phyloP scores from a whole-genome alignment of 2,888 invertebrate species.

The Cerastoderma edule region DNA sequence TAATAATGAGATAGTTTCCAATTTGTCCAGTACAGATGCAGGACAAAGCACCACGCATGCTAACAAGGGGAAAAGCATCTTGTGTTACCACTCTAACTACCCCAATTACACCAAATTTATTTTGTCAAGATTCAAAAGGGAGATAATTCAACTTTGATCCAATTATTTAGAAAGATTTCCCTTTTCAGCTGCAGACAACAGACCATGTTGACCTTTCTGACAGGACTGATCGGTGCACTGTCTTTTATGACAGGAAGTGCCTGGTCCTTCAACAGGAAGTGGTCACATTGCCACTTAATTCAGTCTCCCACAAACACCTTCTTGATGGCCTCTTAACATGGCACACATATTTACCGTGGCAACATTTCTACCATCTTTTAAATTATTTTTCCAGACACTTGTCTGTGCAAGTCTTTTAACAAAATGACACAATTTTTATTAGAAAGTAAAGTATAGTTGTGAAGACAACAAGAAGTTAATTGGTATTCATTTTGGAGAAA shows the following conservation, averaged over 20 bases:
- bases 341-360: background rate
- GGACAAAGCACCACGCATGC: background rate
- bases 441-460: no score
- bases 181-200: background rate
- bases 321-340: slow-evolving; percentile 4
- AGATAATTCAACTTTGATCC: slow-evolving; percentile 23
- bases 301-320: background rate
- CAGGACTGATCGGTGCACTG: background rate
- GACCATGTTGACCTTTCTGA: slow-evolving; percentile 10
- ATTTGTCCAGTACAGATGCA: no score
- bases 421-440: no score
- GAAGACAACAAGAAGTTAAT: no score
- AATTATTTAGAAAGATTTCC: slow-evolving; percentile 14
- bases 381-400: no score
- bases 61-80: background rate
- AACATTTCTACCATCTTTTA: background rate
- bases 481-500: no score
- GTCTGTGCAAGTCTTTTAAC: no score
- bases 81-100: slow-evolving; percentile 43
- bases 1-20: no score
- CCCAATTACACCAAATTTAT: slow-evolving; percentile 60
- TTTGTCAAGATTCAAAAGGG: slow-evolving; percentile 50
- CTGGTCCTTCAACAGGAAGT: slow-evolving; percentile 19
- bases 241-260: slow-evolving; percentile 20
- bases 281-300: slow-evolving; percentile 6